Percentiles rank a stretch among this genome's conserved stretches.
Conservation (phyloP, 2,888 invertebrate genomes). For the Aphodius sticticus region DNA sequence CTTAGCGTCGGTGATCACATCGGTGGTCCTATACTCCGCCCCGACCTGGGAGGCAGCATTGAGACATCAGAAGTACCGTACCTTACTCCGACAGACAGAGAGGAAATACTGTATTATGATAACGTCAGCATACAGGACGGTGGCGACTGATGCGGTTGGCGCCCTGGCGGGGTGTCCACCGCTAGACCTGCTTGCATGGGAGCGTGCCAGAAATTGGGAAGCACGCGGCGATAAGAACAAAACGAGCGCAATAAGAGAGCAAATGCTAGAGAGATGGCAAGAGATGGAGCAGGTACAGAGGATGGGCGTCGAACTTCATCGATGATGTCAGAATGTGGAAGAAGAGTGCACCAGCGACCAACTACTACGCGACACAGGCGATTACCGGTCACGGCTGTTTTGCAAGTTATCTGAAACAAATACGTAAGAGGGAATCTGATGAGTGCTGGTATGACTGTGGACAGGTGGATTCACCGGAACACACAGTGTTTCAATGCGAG, state of each 20-base stretch:
- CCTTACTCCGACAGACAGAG: not conserved
- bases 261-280: constrained; percentile 12
- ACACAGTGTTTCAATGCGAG: too few species aligned
- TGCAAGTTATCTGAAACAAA: too few species aligned
- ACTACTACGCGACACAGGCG: too few species aligned
- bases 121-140: constrained; percentile 27
- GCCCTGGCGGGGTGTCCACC: constrained; percentile 25
- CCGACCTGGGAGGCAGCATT: too few species aligned
- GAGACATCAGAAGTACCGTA: not conserved
- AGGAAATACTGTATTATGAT: not conserved
- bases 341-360: too few species aligned
- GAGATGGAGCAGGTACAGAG: constrained; percentile 9
- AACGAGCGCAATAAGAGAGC: not conserved
- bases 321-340: too few species aligned
- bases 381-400: too few species aligned
- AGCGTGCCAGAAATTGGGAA: not conserved
- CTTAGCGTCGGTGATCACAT: not conserved
- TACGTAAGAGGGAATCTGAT: too few species aligned
- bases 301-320: not conserved
- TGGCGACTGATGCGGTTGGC: constrained; percentile 20
- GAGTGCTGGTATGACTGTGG: too few species aligned
- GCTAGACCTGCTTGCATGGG: constrained; percentile 26
- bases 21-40: not conserved
- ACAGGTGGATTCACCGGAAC: too few species aligned
- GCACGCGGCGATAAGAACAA: too few species aligned